Evolutionary conservation across 2,113 vertebrate species (phyloP).

Genomic region (Cheilinus undulatus): DNA sequence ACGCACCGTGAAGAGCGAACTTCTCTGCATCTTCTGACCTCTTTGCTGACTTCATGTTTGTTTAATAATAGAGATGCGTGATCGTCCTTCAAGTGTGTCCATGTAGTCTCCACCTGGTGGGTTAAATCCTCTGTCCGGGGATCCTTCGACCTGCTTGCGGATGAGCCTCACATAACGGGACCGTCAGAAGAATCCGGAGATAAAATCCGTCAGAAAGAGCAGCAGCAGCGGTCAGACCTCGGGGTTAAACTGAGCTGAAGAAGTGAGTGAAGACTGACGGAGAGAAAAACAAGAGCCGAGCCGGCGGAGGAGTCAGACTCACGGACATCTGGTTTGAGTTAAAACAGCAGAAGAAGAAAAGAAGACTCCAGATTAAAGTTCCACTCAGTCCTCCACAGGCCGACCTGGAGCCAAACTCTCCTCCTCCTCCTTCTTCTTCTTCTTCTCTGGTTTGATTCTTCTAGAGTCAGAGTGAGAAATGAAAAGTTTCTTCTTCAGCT

Average conservation of each 20-base stretch:
- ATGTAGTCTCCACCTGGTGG: not conserved
- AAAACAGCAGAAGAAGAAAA: constrained; percentile 43
- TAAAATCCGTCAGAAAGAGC: not conserved
- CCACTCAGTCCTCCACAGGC: not conserved
- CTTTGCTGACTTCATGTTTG: not conserved
- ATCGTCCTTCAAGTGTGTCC: no score
- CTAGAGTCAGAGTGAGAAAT: not conserved
- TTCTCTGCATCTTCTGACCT: not conserved
- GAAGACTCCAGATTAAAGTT: not conserved
- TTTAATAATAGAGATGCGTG: not conserved
- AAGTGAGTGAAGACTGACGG: not conserved
- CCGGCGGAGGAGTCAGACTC: not conserved
- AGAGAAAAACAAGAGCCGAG: not conserved
- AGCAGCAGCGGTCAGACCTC: not conserved
- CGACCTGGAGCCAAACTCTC: not conserved
- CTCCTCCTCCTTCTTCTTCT: not conserved
- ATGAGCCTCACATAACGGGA: not conserved
- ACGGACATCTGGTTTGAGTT: constrained; percentile 77
- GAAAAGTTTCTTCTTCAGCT: not conserved
- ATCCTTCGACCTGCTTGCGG: not conserved
- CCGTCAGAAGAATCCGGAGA: not conserved
- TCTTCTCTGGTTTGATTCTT: not conserved
- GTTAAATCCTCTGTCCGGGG: not conserved
- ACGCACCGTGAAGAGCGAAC: not conserved
- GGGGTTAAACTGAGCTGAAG: not conserved